A percentile compares a stretch with the other conserved stretches of the same genome.
phyloP scores from a whole-genome alignment of 2,113 vertebrate species.

The Empidonax alnorum region DNA sequence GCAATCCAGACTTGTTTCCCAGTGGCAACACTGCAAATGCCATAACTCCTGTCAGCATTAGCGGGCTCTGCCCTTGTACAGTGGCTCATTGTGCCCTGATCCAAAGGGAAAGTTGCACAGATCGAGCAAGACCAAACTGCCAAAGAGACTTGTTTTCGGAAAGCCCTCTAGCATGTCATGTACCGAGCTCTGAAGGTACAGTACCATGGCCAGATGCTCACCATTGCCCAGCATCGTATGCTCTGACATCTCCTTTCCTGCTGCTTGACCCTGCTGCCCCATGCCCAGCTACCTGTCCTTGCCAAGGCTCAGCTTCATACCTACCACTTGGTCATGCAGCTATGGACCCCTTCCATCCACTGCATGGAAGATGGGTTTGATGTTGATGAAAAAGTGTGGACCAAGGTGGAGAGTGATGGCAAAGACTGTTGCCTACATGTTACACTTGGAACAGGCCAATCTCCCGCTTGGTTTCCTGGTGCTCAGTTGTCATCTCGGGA shows the following conservation, averaged over 20 bases:
- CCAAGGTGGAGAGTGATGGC: background rate
- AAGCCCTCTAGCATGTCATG: accelerated
- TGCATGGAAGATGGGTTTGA: background rate
- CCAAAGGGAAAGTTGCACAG: background rate
- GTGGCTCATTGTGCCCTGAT: background rate
- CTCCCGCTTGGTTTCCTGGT: background rate
- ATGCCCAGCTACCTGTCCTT: background rate
- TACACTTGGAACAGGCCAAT: background rate
- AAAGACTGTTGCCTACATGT: background rate
- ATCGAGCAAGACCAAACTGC: background rate
- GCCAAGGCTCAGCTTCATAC: background rate
- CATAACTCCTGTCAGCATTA: background rate
- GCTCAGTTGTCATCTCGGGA: accelerated
- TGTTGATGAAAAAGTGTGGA: background rate
- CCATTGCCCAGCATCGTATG: background rate
- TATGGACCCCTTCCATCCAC: background rate
- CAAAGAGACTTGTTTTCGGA: background rate
- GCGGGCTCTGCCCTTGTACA: background rate
- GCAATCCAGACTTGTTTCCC: background rate
- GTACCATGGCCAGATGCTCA: accelerated
- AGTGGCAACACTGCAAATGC: background rate
- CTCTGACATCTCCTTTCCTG: background rate
- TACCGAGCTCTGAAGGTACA: background rate
- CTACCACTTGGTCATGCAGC: background rate
- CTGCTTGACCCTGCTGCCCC: background rate